phyloP scores from a whole-genome alignment of 2,888 invertebrate species.

The Nycteola revayana region DNA sequence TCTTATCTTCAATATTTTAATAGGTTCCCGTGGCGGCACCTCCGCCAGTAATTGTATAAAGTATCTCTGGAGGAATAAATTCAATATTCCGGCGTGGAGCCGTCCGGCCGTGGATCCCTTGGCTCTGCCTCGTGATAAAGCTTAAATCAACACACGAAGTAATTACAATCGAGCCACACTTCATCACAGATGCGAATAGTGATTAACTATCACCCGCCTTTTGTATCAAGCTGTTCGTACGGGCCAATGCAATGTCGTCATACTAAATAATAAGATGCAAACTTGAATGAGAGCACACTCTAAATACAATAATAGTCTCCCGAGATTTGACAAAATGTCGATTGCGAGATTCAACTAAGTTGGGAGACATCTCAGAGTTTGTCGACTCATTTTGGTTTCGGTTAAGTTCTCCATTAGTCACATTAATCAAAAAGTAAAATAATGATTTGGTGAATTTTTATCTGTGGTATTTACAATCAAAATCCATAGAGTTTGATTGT shows the following conservation, averaged over 20 bases:
- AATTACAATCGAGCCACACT: conserved; percentile 76
- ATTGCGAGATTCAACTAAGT: too few relatives aligned
- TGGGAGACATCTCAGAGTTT: too few relatives aligned
- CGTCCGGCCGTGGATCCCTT: conserved; percentile 43
- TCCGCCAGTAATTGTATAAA: conserved; percentile 72
- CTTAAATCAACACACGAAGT: conserved; percentile 79
- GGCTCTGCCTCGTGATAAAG: conserved; percentile 64
- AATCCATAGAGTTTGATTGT: too few relatives aligned
- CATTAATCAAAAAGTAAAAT: too few relatives aligned
- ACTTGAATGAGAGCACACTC: conserved; percentile 49
- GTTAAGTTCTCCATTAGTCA: too few relatives aligned
- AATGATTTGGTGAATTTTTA: too few relatives aligned
- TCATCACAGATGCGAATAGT: conserved; percentile 76
- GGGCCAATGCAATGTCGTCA: conserved; percentile 29
- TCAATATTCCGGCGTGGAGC: conserved; percentile 60
- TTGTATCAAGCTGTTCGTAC: conserved; percentile 47
- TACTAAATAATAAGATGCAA: conserved; percentile 46
- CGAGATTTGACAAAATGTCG: conserved; percentile 37
- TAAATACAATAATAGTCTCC: conserved; percentile 40
- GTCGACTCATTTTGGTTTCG: too few relatives aligned
- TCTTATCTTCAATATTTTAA: conserved; percentile 79
- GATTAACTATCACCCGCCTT: conserved; percentile 66
- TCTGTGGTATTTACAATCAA: too few relatives aligned
- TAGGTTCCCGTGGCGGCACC: conserved; percentile 78
- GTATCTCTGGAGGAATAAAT: conserved; percentile 67